Evolutionary conservation across 1,140 invertebrate species (phyloP).

Genomic region (Caerostris darwini): DNA sequence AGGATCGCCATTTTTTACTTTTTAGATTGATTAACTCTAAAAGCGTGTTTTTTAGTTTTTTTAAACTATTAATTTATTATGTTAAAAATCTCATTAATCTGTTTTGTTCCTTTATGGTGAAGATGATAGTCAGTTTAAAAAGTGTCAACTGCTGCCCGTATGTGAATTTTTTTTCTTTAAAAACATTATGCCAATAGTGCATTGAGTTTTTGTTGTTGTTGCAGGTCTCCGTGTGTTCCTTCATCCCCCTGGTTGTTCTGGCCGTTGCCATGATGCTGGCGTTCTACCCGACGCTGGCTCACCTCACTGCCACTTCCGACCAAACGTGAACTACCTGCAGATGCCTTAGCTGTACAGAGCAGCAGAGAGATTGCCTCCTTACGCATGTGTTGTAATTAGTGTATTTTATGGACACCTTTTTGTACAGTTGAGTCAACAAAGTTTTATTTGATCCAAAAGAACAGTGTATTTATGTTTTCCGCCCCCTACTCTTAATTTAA

Average conservation of each 20-base stretch:
- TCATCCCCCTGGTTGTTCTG: constrained; percentile 82
- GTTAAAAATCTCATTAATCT: too few species aligned
- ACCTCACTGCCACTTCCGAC: constrained; percentile 81
- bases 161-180: too few species aligned
- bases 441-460: constrained; percentile 74
- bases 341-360: constrained; percentile 73
- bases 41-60: too few species aligned
- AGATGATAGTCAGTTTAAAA: too few species aligned
- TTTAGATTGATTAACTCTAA: too few species aligned
- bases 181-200: too few species aligned
- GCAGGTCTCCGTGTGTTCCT: constrained; percentile 82
- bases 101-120: too few species aligned
- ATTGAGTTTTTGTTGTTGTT: not conserved
- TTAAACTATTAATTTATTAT: too few species aligned
- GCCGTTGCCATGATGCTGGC: constrained; percentile 82
- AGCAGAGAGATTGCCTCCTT: constrained; percentile 43
- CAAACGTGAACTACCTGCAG: constrained; percentile 58
- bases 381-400: constrained; percentile 75
- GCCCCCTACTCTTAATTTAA: not conserved
- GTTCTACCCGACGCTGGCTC: constrained; percentile 81
- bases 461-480: not conserved
- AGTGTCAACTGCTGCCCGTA: too few species aligned
- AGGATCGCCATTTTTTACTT: too few species aligned
- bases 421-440: constrained; percentile 74
- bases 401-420: constrained; percentile 59